These are phyloP conservation scores for Halictus rubicundus DNA, from an alignment of 1,140 invertebrate genomes.

Conservation along the genomic window DNA sequence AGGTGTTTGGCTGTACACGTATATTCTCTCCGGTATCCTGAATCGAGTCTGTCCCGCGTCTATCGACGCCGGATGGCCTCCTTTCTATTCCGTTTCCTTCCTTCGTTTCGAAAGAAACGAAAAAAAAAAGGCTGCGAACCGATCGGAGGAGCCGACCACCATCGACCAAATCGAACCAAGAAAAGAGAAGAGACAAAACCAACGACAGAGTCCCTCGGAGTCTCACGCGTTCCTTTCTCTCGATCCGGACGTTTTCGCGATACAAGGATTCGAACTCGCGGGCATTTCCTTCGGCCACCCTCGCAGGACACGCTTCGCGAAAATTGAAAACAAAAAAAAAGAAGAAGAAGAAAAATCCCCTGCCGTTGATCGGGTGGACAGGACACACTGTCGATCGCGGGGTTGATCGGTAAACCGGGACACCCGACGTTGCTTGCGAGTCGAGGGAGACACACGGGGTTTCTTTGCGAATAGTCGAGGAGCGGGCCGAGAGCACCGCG, in stretches of 20 bases:
- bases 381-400: not conserved
- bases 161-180: no score
- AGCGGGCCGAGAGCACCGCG: constrained; percentile 29
- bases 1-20: no score
- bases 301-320: not conserved
- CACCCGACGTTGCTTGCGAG: no score
- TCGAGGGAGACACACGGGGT: not conserved
- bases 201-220: no score
- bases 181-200: no score
- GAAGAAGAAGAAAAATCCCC: no score
- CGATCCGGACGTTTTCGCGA: not conserved
- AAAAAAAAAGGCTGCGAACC: no score
- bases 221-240: constrained; percentile 8
- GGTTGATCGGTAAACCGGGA: not conserved
- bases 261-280: constrained; percentile 26
- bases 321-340: no score
- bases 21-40: not conserved
- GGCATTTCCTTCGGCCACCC: constrained; percentile 4
- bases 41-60: not conserved
- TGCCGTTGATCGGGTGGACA: no score
- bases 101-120: not conserved
- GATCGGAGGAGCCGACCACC: no score
- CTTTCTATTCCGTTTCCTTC: not conserved
- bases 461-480: not conserved
- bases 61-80: not conserved